Conservation (phyloP, 2,888 invertebrate genomes). For the Drosophila planitibia region DNA sequence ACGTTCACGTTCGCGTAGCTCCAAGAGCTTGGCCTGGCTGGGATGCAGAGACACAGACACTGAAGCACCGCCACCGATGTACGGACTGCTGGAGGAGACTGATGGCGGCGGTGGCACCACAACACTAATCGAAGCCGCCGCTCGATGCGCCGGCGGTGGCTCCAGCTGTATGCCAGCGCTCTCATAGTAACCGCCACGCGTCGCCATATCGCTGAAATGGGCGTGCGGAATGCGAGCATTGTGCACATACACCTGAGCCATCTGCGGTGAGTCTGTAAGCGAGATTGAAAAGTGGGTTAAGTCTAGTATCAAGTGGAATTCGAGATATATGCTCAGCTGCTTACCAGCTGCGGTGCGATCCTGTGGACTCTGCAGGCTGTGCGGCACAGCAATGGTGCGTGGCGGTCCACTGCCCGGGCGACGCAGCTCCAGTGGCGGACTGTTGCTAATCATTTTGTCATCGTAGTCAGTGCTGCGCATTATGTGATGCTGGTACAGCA, state of each 20-base stretch:
- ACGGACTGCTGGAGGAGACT: slow-evolving; percentile 67
- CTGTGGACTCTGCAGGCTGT: slow-evolving; percentile 89
- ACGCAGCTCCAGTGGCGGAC: slow-evolving; percentile 91
- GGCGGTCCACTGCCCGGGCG: slow-evolving; percentile 87
- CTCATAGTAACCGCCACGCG: slow-evolving; percentile 86
- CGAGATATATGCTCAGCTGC: not conserved
- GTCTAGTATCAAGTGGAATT: not conserved
- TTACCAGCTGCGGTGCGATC: slow-evolving; percentile 88
- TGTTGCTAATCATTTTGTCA: slow-evolving; percentile 87
- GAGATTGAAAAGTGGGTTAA: not conserved
- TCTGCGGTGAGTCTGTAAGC: slow-evolving; percentile 88
- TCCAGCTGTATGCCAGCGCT: slow-evolving; percentile 85
- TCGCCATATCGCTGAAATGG: slow-evolving; percentile 85
- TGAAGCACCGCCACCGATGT: slow-evolving; percentile 64
- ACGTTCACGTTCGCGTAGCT: slow-evolving; percentile 82
- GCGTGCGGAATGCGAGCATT: slow-evolving; percentile 86
- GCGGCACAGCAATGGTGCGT: slow-evolving; percentile 88
- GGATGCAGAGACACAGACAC: slow-evolving; percentile 70
- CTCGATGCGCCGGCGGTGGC: slow-evolving; percentile 88
- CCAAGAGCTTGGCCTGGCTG: slow-evolving; percentile 79
- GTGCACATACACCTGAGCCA: slow-evolving; percentile 89
- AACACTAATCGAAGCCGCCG: slow-evolving; percentile 84
- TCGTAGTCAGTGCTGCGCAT: slow-evolving; percentile 84
- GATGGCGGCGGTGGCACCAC: slow-evolving; percentile 83
- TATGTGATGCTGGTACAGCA: slow-evolving; percentile 85